phyloP scores from a whole-genome alignment of 2,113 vertebrate species.

The Andinoacara biseriatus region DNA sequence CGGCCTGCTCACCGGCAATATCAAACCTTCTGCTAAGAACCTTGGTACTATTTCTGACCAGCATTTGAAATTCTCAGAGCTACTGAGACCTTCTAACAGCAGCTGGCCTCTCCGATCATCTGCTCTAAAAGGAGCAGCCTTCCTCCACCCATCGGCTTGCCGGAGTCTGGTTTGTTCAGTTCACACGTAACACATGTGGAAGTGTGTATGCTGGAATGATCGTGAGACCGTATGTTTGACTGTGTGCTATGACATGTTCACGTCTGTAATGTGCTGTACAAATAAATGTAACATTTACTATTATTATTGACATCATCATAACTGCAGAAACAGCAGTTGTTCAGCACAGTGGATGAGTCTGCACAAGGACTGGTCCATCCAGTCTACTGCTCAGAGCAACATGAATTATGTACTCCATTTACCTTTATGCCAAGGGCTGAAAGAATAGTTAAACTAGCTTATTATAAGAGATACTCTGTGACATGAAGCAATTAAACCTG shows the following conservation, averaged over 20 bases:
- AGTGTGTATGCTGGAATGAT: too few relatives aligned
- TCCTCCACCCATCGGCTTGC: background rate
- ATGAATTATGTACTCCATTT: background rate
- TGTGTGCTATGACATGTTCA: too few relatives aligned
- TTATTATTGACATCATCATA: too few relatives aligned
- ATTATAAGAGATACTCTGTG: background rate
- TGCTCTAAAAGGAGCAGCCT: too few relatives aligned
- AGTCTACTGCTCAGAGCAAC: background rate
- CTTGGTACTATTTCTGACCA: background rate
- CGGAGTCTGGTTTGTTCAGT: fast-evolving
- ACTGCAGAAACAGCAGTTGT: background rate
- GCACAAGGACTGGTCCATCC: background rate
- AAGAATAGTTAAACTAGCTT: background rate
- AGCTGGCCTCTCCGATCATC: too few relatives aligned
- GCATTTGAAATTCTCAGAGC: background rate
- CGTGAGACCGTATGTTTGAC: too few relatives aligned
- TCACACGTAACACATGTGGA: too few relatives aligned
- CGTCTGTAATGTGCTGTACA: too few relatives aligned
- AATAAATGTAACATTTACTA: too few relatives aligned
- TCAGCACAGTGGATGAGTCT: background rate
- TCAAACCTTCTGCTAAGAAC: background rate
- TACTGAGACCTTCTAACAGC: background rate
- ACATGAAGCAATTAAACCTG: background rate
- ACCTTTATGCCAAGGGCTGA: background rate
- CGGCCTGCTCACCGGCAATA: fast-evolving